phyloP scores from a whole-genome alignment of 2,113 vertebrate genomes.

The Entosphenus tridentatus region DNA sequence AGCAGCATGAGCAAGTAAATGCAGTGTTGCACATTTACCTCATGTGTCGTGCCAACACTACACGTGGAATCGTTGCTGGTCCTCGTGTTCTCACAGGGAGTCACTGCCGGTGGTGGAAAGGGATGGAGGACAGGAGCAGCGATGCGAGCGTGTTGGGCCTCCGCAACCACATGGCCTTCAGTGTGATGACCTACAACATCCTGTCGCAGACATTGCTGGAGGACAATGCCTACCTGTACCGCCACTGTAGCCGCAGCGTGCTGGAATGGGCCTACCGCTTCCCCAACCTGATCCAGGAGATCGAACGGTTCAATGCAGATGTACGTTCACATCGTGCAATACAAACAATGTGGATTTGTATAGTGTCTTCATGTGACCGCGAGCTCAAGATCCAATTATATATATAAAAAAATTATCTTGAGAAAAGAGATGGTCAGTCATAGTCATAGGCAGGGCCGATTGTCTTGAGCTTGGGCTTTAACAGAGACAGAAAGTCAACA shows the following conservation, averaged over 20 bases:
- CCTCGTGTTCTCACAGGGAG: too few species aligned
- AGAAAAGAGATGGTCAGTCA: neutral
- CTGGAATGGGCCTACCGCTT: conserved; percentile 51
- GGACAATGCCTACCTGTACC: conserved; percentile 60
- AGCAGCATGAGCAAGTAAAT: too few species aligned
- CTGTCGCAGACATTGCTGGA: conserved; percentile 68
- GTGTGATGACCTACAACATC: conserved; percentile 86
- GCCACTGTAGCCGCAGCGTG: conserved; percentile 36
- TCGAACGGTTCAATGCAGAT: conserved; percentile 47
- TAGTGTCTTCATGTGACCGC: neutral
- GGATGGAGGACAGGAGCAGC: too few species aligned
- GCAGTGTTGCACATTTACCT: too few species aligned
- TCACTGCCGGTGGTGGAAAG: too few species aligned
- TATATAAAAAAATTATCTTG: conserved; percentile 2
- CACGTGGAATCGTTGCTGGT: too few species aligned
- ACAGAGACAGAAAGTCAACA: neutral
- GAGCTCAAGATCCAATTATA: neutral
- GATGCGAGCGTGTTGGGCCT: too few species aligned
- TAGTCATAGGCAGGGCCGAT: neutral
- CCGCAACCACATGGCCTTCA: conserved; percentile 35
- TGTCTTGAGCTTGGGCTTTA: neutral
- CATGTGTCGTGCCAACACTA: too few species aligned
- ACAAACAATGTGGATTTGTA: conserved; percentile 8
- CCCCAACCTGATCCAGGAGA: conserved; percentile 54
- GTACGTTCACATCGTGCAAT: conserved; percentile 29